A percentile compares a stretch with the other conserved stretches of the same genome.
These are phyloP conservation scores for Littorina saxatilis DNA, from an alignment of 1,140 invertebrate species.

Conservation along the genomic window DNA sequence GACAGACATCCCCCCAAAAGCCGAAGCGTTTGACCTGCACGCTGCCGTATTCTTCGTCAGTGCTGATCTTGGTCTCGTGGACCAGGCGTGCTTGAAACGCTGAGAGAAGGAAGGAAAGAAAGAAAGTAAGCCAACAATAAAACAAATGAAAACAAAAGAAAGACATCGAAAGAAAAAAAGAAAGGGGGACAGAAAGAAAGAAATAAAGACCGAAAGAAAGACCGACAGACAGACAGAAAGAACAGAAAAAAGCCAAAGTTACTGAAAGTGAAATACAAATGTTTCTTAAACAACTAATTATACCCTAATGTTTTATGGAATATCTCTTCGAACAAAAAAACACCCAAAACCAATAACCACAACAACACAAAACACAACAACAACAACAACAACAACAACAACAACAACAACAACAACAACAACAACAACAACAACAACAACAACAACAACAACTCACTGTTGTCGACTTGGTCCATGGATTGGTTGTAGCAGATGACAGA, in stretches of 20 bases:
- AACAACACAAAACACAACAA: too few species aligned
- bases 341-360: too few species aligned
- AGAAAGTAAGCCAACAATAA: not conserved
- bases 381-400: too few species aligned
- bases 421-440: too few species aligned
- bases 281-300: too few species aligned
- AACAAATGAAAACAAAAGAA: not conserved
- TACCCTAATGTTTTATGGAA: too few species aligned
- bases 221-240: not conserved
- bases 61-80: slow-evolving; percentile 40
- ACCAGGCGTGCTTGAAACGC: not conserved
- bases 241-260: not conserved
- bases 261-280: not conserved
- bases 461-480: slow-evolving; percentile 45
- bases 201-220: not conserved
- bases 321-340: too few species aligned
- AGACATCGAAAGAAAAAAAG: not conserved
- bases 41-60: slow-evolving; percentile 79
- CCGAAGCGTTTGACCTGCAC: slow-evolving; percentile 84
- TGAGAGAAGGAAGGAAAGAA: not conserved
- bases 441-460: slow-evolving; percentile 33
- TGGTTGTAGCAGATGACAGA: slow-evolving; percentile 60
- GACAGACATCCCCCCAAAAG: slow-evolving; percentile 87
- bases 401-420: too few species aligned
- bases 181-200: not conserved